Evolutionary conservation across 2,888 invertebrate species (phyloP), one percentile per base, ranked within the genome.

Genomic region (Esperia sulphurella): DNA sequence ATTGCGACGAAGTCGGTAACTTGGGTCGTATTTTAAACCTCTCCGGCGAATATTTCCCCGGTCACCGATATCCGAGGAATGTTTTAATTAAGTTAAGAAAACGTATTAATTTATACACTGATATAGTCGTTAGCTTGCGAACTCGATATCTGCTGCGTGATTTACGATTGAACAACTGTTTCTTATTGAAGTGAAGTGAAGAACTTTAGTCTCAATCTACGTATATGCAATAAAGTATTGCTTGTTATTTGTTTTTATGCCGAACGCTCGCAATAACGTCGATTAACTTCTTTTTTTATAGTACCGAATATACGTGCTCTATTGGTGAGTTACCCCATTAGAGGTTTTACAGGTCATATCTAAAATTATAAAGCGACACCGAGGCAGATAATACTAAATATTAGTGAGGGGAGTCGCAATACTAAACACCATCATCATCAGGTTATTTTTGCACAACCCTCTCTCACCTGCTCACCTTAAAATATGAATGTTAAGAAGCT

Each of bases 11-110:
- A 48, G 43, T 46, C 43, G 41, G 43, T 45, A 59, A 66, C 59
- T 65, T 65, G 14, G 50, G 43, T 46, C 62, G 57, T 61, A 68
- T 64, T 68, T 66, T 63, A 67, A 69, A 61, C 56, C 52, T 54
- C 31, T 31, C 21, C 21, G 3, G 52, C 55, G 52, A 51, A 54
- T 64, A 64, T 62, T 59, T 55, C 46, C 53, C 46, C 46, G 50
- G 47, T 55, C 57, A 46, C 51, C 57, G 56, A 65, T 66, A 62
- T 61, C 65, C 60, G 59, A 51, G 59, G 65, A 73, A 77, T 73
- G 69, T 80, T 82, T 80, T 83, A 82, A 84, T 82, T 79, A 80
- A 75, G 64, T 79, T 67, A 5, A 52, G 55, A 55, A 65, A 76
- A 75, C 79, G 43, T 78, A 79, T 74, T 75, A 80, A 81, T 79